These are phyloP conservation scores for Drosophila mulleri DNA, from an alignment of 2,888 invertebrate genomes.

Conservation along the genomic window DNA sequence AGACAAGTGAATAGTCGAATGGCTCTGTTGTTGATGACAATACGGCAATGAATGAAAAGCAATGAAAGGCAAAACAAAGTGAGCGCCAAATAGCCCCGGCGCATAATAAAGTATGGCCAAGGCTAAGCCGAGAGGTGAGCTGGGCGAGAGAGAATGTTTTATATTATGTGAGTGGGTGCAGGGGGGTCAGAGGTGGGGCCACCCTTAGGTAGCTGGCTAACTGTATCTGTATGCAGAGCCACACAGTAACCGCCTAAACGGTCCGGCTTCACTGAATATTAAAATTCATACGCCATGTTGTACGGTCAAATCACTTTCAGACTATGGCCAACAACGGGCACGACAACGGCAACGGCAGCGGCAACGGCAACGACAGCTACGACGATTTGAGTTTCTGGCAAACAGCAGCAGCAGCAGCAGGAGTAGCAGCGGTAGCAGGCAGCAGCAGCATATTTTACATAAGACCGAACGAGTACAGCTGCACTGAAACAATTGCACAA, in stretches of 20 bases:
- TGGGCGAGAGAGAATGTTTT: constrained; percentile 38
- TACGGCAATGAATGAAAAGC: constrained; percentile 59
- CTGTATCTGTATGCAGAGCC: constrained; percentile 18
- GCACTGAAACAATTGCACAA: constrained; percentile 74
- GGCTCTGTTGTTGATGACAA: constrained; percentile 79
- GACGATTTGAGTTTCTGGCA: constrained; percentile 72
- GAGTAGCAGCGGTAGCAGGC: constrained; percentile 39
- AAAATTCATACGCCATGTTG: constrained; percentile 81
- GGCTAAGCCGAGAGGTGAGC: constrained; percentile 21
- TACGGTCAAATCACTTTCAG: constrained; percentile 72
- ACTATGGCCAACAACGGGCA: constrained; percentile 19
- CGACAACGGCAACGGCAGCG: constrained; percentile 29
- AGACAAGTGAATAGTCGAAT: constrained; percentile 78
- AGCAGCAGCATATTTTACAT: constrained; percentile 68
- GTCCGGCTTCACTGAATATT: constrained; percentile 66
- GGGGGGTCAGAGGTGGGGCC: background rate
- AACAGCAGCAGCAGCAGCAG: constrained; percentile 52
- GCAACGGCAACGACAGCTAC: constrained; percentile 22
- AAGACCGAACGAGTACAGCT: constrained; percentile 21
- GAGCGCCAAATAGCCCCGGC: constrained; percentile 64
- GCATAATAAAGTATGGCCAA: constrained; percentile 61
- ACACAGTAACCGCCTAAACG: constrained; percentile 51
- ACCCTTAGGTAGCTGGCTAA: constrained; percentile 1
- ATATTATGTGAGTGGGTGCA: constrained; percentile 21
- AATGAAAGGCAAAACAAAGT: constrained; percentile 67